A percentile compares a stretch with the other conserved stretches of the same genome.
Evolutionary conservation across 1,140 invertebrate genomes (phyloP).

Genomic region (Hylaeus anthracinus): DNA sequence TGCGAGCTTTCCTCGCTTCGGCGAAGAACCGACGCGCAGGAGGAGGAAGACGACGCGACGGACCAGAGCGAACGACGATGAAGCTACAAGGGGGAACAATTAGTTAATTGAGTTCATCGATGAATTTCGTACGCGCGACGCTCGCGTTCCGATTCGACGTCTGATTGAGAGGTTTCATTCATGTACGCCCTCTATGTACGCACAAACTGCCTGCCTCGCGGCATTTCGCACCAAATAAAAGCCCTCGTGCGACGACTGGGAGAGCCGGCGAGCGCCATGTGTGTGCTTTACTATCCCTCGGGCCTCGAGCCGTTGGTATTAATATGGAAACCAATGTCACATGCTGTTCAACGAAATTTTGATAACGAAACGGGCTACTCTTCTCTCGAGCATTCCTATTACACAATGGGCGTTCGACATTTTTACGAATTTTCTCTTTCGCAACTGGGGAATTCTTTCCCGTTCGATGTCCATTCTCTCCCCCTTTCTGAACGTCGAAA

Average conservation of each 20-base stretch:
- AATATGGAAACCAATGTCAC: slow-evolving; percentile 17
- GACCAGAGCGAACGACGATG: slow-evolving; percentile 12
- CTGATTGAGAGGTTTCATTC: slow-evolving; percentile 75
- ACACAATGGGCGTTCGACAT: too few relatives aligned
- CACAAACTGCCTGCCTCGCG: slow-evolving; percentile 64
- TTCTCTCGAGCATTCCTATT: too few relatives aligned
- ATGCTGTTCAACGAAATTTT: neutral
- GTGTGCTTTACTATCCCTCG: slow-evolving; percentile 6
- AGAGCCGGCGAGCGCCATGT: neutral
- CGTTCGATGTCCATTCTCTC: too few relatives aligned
- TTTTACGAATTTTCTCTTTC: too few relatives aligned
- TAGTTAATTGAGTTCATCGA: slow-evolving; percentile 79
- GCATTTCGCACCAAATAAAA: slow-evolving; percentile 67
- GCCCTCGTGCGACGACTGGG: slow-evolving; percentile 44
- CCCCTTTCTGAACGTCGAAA: too few relatives aligned
- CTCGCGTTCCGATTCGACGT: slow-evolving; percentile 72
- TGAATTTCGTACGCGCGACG: slow-evolving; percentile 77
- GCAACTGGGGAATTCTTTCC: too few relatives aligned
- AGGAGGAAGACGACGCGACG: slow-evolving; percentile 52
- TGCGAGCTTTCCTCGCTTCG: neutral
- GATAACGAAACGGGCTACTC: neutral
- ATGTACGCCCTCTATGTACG: slow-evolving; percentile 58
- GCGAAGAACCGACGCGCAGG: neutral
- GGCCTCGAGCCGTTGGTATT: neutral
- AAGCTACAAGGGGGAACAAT: slow-evolving; percentile 68